Evolutionary conservation across 2,888 invertebrate species (phyloP).

Genomic region (Protophormia terraenovae): DNA sequence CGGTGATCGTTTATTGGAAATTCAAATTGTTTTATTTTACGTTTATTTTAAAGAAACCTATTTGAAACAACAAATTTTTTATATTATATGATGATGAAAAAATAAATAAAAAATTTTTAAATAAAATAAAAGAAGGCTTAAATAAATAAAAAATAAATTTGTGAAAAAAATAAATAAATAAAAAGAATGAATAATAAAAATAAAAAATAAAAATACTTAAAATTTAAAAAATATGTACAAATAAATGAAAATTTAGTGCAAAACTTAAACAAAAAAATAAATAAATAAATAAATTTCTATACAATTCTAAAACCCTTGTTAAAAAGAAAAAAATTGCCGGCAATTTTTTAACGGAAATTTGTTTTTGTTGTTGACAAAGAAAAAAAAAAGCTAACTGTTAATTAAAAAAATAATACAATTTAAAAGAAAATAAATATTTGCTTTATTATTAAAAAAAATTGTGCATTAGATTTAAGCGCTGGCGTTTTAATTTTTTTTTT

Average conservation of each 20-base stretch:
- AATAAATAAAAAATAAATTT: no score
- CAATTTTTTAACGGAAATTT: conserved; percentile 60
- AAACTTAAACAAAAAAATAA: background rate
- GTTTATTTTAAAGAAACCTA: background rate
- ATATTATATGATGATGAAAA: background rate
- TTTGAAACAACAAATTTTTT: background rate
- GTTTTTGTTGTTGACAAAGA: conserved; percentile 9
- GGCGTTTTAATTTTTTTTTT: background rate
- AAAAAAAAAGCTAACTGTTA: conserved; percentile 44
- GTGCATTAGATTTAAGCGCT: conserved; percentile 2
- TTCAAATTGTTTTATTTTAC: conserved; percentile 33
- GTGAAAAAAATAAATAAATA: no score
- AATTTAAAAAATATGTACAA: no score
- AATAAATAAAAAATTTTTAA: background rate
- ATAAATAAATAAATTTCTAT: background rate
- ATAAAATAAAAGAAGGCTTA: background rate
- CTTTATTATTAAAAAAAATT: conserved; percentile 15
- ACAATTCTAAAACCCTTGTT: background rate
- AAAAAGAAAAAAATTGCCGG: conserved; percentile 43
- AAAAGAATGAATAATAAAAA: no score
- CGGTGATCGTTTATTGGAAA: conserved; percentile 60
- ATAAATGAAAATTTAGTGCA: background rate
- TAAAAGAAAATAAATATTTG: background rate
- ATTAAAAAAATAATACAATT: background rate
- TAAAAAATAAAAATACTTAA: no score